Evolutionary conservation across 2,888 invertebrate genomes (phyloP).

Genomic region (Molanna angustata): DNA sequence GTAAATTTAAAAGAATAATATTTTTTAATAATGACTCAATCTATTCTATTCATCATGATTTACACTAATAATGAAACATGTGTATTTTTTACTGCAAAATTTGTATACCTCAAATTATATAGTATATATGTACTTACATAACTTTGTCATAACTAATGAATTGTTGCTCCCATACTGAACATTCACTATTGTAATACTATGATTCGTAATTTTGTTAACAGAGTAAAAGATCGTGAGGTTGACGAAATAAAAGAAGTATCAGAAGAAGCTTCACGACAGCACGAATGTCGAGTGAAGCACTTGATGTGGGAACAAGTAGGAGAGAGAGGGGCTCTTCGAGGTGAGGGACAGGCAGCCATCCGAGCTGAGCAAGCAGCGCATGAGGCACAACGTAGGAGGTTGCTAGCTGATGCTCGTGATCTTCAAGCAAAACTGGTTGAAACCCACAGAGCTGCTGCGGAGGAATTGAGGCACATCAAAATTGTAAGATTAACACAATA

Average conservation of each 20-base stretch:
- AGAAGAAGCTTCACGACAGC: slow-evolving; percentile 83
- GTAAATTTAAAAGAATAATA: background rate
- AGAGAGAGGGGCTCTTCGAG: slow-evolving; percentile 78
- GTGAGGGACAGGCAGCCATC: slow-evolving; percentile 77
- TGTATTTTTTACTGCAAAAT: no score
- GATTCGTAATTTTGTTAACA: slow-evolving; percentile 1
- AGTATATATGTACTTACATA: no score
- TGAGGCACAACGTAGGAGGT: slow-evolving; percentile 68
- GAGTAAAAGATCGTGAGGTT: slow-evolving; percentile 52
- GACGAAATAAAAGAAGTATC: slow-evolving; percentile 88
- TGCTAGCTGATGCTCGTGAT: slow-evolving; percentile 70
- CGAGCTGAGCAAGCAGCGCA: slow-evolving; percentile 85
- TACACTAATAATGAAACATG: no score
- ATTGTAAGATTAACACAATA: no score
- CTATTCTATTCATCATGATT: no score
- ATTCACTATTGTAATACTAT: no score
- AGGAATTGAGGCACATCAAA: slow-evolving; percentile 69
- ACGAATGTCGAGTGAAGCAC: slow-evolving; percentile 90
- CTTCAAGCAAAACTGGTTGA: slow-evolving; percentile 67
- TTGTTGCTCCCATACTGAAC: no score
- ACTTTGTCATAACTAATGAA: no score
- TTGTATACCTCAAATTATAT: no score
- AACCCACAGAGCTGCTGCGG: slow-evolving; percentile 66
- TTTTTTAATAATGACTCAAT: no score
- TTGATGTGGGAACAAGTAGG: slow-evolving; percentile 89